phyloP scores from a whole-genome alignment of 2,797 vertebrate genomes.

The Myiotriccus ornatus region DNA sequence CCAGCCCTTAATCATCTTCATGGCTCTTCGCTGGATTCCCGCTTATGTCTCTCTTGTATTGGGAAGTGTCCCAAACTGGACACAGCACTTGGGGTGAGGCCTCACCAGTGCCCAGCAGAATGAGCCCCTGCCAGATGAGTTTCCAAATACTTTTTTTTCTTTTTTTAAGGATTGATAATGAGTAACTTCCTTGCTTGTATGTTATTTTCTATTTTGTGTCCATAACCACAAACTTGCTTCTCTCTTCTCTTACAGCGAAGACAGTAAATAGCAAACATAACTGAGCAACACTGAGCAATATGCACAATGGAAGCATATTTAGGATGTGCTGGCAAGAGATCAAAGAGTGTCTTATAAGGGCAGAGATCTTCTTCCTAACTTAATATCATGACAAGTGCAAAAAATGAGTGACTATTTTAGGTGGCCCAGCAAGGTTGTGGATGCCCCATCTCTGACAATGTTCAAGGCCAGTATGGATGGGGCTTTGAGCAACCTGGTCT shows the following conservation, averaged over 20 bases:
- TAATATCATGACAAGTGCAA: background rate
- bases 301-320: background rate
- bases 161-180: accelerated
- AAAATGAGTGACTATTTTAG: background rate
- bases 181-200: background rate
- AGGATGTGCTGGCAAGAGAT: background rate
- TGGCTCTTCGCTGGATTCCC: background rate
- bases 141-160: background rate
- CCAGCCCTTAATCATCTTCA: background rate
- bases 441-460: background rate
- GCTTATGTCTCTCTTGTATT: background rate
- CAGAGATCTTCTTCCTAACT: background rate
- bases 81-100: background rate
- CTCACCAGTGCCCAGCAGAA: background rate
- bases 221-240: background rate
- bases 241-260: background rate
- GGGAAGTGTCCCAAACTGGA: background rate
- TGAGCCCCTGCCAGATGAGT: background rate
- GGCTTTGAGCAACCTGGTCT: background rate
- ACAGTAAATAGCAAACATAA: background rate
- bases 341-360: background rate
- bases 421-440: background rate
- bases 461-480: accelerated
- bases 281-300: background rate
- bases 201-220: background rate